Base-by-base conservation (phyloP, 2,888 invertebrate genomes). In the Hydroisotoma schaefferi region DNA sequence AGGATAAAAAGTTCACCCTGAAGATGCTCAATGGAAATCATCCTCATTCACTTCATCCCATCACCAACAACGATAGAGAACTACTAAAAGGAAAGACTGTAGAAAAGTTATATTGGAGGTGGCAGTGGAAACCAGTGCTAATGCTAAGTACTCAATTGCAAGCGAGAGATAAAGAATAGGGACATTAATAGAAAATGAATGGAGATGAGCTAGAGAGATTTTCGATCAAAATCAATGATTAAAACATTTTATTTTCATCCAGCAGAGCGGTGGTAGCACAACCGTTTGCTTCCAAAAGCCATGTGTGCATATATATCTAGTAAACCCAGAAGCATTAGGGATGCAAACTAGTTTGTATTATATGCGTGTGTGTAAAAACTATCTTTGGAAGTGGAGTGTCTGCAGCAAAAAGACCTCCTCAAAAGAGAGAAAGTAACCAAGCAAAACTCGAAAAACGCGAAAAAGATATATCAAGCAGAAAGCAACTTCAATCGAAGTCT, bases 401-500 rank as follows among this genome's bases (percentile, higher is more conserved):
- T 52, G 44, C 28, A 23, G 44, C n/a, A 5, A 15, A 28, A 23
- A 49, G 29, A 55, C 46, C 10, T 38, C 27, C 18, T 53, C 33
- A 52, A 64, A 46, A 46, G 46, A 23, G 37, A 54, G 58, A 63
- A 63, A 63, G 63, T 66, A 66, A 66, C 63, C 66, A 58, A 58
- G 59, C 59, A 64, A 67, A 67, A 67, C 56, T 61, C 58, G 68
- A 63, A 66, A 61, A 61, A 63, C 55, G 61, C 55, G 51, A 44
- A 63, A 63, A 64, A 67, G 67, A 66, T 69, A 69, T 65, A 67
- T 69, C 57, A 67, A 68, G 66, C 61, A 69, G 65, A 66, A 69
- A 67, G 69, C 60, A 68, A 71, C 67, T 71, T 71, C 71, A 71
- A 71, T 71, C 71, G 65, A 71, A 71, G 69, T 69, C 71, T 71